Evolutionary conservation across 2,888 invertebrate genomes (phyloP), one percentile per base, ranked within the genome.

Genomic region (Diogma glabrata): DNA sequence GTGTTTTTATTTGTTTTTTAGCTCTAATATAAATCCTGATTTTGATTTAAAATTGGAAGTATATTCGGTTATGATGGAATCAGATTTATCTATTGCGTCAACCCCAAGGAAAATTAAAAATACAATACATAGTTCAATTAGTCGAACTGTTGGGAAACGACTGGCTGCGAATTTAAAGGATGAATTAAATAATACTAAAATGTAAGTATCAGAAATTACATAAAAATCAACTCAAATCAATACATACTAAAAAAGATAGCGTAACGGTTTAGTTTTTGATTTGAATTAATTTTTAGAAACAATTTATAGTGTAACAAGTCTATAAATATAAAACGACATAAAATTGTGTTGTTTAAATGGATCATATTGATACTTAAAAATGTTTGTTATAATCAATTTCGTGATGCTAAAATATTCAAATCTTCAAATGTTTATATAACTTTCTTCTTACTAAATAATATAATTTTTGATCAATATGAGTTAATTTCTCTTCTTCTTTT

Each of bases 51-150:
- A 71, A 23, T 60, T 81, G 36, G 79, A 80, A 64, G 74, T 81
- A 28, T 81, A 79, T 62, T 75, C 77, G 56, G 77, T 79, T 60
- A 72, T 79, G 57, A 66, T 79, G 45, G 75, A 77, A 59, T 78
- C 79, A 55, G 80, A 80, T 60, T 64, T 79, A 55, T 76, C 75
- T 38, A 78, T 79, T 51, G 78, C 79, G 2, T 77, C 75, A 58
- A 78, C 80, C 4, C 78, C 79, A 2, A 69, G 76, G 56, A 77
- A 78, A 63, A 72, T 81, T 12, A 75, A 75, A 62, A 76, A 76
- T 55, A 77, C 77, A 10, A 76, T 81, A 52, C 79, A 79, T 57
- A 77, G 75, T 47, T 77, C 77, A 12, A 75, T 77, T 46, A 75
- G 75, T 49, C 70, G 73, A 56, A 78, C 78, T 14, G 77, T 81